Conservation (phyloP, 2,888 invertebrate species). For the Corythucha ciliata region DNA sequence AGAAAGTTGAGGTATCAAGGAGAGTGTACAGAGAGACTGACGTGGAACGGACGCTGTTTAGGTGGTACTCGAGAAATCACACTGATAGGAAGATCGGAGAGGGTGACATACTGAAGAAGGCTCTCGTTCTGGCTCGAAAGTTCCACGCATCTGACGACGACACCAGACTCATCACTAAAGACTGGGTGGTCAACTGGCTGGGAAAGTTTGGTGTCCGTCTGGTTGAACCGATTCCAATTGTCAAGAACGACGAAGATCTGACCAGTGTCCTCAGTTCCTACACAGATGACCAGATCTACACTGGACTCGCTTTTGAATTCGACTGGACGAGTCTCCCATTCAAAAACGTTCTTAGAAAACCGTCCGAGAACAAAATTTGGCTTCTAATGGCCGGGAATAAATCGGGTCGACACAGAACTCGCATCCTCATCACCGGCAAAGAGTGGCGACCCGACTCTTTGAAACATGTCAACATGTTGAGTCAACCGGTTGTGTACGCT, state of each 20-base stretch:
- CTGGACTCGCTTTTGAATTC: constrained; percentile 42
- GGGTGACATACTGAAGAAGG: constrained; percentile 28
- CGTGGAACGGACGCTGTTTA: constrained; percentile 37
- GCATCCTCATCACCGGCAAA: constrained; percentile 44
- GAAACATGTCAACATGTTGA: constrained; percentile 44
- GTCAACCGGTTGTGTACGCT: constrained; percentile 45
- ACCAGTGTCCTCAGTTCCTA: constrained; percentile 32
- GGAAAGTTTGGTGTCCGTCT: constrained; percentile 29
- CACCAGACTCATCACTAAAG: constrained; percentile 25
- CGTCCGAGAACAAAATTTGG: constrained; percentile 38
- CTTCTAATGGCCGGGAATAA: constrained; percentile 44
- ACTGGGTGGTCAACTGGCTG: constrained; percentile 31
- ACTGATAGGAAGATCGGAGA: constrained; percentile 9
- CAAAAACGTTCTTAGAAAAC: constrained; percentile 29
- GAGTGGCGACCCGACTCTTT: constrained; percentile 44
- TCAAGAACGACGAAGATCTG: constrained; percentile 14
- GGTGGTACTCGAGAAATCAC: constrained; percentile 32
- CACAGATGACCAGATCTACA: constrained; percentile 42
- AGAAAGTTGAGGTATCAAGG: constrained; percentile 18
- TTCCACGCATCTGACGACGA: constrained; percentile 26
- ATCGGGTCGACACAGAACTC: constrained; percentile 44
- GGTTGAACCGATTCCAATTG: constrained; percentile 16
- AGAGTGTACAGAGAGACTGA: constrained; percentile 33
- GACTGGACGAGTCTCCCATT: constrained; percentile 44
- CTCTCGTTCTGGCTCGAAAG: constrained; percentile 29